A percentile compares a stretch with the other conserved stretches of the same genome.
phyloP scores from a whole-genome alignment of 2,888 invertebrate species.

The Oscheius onirici region DNA sequence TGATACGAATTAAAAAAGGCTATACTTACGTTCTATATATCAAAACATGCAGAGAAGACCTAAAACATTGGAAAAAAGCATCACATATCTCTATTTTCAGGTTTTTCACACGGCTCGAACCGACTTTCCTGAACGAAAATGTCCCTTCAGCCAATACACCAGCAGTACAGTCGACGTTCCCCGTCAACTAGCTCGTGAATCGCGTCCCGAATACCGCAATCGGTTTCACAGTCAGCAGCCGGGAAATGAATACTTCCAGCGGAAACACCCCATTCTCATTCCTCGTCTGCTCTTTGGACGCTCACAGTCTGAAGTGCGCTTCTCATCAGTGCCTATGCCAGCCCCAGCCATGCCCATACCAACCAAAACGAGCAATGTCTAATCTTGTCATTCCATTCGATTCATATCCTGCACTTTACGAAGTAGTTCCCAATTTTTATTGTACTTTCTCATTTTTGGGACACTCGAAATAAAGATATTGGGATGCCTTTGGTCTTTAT shows the following conservation, averaged over 20 bases:
- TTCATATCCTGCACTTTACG: background rate
- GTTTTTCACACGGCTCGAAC: slow-evolving; percentile 15
- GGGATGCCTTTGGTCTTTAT: background rate
- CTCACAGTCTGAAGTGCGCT: slow-evolving; percentile 30
- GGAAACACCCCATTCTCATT: slow-evolving; percentile 26
- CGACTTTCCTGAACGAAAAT: background rate
- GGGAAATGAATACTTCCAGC: slow-evolving; percentile 6
- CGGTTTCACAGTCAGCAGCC: slow-evolving; percentile 16
- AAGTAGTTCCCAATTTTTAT: background rate
- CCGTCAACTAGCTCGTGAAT: slow-evolving; percentile 9
- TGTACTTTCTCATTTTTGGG: slow-evolving; percentile 1
- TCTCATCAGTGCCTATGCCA: slow-evolving; percentile 2
- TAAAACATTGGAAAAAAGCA: too few species aligned
- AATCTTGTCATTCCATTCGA: background rate
- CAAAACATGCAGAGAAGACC: too few species aligned
- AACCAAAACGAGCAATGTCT: slow-evolving; percentile 4
- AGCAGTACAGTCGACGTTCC: slow-evolving; percentile 9
- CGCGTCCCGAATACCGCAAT: background rate
- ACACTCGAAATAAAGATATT: slow-evolving; percentile 3
- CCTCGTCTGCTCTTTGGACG: slow-evolving; percentile 8
- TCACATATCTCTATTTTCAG: background rate
- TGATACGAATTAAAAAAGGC: too few species aligned
- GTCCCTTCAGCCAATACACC: slow-evolving; percentile 15
- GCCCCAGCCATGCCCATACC: background rate
- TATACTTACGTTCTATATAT: too few species aligned